Percentiles rank a stretch among this genome's conserved stretches.
Evolutionary conservation across 2,113 vertebrate species (phyloP).

Genomic region (Odontesthes bonariensis): DNA sequence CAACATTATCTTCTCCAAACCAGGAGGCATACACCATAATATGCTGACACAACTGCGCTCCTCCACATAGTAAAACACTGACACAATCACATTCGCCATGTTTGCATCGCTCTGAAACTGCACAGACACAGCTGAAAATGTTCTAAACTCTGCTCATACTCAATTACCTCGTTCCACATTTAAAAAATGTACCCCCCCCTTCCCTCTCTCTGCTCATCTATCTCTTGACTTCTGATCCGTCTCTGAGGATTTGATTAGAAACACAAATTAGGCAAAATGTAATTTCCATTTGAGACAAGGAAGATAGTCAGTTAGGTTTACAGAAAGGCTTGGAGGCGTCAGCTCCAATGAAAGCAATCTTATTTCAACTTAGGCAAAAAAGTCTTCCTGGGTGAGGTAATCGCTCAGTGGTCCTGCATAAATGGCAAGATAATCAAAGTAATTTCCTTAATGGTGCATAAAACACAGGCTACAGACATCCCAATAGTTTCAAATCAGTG

Average conservation of each 20-base stretch:
- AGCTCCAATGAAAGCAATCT: conserved; percentile 6
- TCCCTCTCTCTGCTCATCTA: conserved; percentile 12
- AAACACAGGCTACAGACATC: neutral
- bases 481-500: neutral
- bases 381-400: neutral
- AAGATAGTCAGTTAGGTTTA: conserved; percentile 6
- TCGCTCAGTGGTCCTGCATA: neutral
- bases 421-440: conserved; percentile 1
- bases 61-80: conserved; percentile 29
- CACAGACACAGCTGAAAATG: conserved; percentile 24
- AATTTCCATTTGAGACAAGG: conserved; percentile 56
- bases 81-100: conserved; percentile 19
- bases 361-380: conserved; percentile 7
- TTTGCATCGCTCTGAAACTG: conserved; percentile 5
- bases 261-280: conserved; percentile 50
- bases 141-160: conserved; percentile 29
- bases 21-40: conserved; percentile 29
- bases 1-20: conserved; percentile 47
- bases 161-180: conserved; percentile 45
- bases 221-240: conserved; percentile 40
- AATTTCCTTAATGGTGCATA: neutral
- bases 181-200: too few species aligned
- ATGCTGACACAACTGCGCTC: conserved; percentile 31
- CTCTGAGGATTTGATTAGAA: conserved; percentile 52
- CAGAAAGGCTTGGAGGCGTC: neutral